Base-by-base conservation (phyloP, 2,888 invertebrate genomes). In the Hypercompe scribonia region DNA sequence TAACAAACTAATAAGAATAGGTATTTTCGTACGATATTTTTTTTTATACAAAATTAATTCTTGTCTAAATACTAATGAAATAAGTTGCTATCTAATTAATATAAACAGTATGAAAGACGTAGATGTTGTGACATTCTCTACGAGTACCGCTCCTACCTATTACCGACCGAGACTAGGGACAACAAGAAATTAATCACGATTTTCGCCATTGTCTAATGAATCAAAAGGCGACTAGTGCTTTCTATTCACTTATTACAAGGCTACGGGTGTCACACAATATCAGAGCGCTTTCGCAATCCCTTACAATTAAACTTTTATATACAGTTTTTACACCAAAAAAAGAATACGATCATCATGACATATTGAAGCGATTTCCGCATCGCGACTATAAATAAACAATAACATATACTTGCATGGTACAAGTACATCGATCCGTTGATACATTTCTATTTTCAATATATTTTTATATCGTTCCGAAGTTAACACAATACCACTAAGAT, bases 341-440 rank as follows among this genome's bases (percentile, higher is more conserved):
- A 90, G 89, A 88, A 85, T 86, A 80, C 85, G 88, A 89, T 90
- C 89, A 90, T 91, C 90, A 92, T 94, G 95, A 94, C 95, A 94
- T 94, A 92, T 92, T 89, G 89, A 89, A 90, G 89, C 92, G 88
- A 87, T 92, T 93, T 92, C 93, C 93, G 93, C 91, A 92, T 93
- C 89, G 90, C 85, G 84, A 90, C 94, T 94, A 93, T 92, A 93
- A 93, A 94, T 95, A 95, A 93, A 93, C 90, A 92, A 93, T 90
- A 91, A 91, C 87, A 90, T 90, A 87, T 90, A 92, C 92, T 91
- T 90, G 90, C 88, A 83, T 87, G 89, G 83, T 85, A 87, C 84
- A 83, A 89, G 89, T 90, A 88, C 89, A 89, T 83, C 87, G 87
- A 86, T 87, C 88, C 84, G 85, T 87, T 84, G 89, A 89, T 89